Evolutionary conservation across 2,113 vertebrate genomes (phyloP).

Genomic region (Alexandromys fortis): DNA sequence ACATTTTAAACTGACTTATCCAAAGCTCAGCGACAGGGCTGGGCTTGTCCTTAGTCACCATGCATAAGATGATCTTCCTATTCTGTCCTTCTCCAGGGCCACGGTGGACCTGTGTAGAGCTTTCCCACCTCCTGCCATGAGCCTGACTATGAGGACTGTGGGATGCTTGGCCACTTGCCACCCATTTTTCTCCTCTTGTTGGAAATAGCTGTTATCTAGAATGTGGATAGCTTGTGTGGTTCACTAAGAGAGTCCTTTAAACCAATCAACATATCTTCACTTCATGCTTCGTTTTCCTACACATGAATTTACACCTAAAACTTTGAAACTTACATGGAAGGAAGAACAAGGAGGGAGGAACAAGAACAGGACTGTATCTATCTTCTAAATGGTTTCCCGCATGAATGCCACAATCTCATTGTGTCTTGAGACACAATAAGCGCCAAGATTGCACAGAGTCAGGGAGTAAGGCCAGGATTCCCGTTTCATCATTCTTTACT

Average conservation of each 20-base stretch:
- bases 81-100: not conserved
- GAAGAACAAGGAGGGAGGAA: not conserved
- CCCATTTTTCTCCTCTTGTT: not conserved
- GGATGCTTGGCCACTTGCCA: not conserved
- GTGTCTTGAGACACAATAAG: not conserved
- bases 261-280: too few species aligned
- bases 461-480: not conserved
- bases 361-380: not conserved
- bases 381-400: not conserved
- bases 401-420: not conserved
- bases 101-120: slow-evolving; percentile 3
- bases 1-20: slow-evolving; percentile 23
- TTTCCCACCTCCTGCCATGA: not conserved
- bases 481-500: not conserved
- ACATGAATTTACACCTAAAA: not conserved
- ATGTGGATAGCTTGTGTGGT: not conserved
- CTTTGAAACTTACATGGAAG: not conserved
- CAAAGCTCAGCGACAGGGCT: not conserved
- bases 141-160: not conserved
- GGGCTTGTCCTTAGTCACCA: not conserved
- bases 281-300: not conserved
- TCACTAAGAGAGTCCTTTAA: not conserved
- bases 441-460: not conserved
- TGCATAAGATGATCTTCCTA: not conserved
- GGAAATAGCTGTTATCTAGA: not conserved